Conservation (phyloP, 2,888 invertebrate species). For the Callosobruchus maculatus region DNA sequence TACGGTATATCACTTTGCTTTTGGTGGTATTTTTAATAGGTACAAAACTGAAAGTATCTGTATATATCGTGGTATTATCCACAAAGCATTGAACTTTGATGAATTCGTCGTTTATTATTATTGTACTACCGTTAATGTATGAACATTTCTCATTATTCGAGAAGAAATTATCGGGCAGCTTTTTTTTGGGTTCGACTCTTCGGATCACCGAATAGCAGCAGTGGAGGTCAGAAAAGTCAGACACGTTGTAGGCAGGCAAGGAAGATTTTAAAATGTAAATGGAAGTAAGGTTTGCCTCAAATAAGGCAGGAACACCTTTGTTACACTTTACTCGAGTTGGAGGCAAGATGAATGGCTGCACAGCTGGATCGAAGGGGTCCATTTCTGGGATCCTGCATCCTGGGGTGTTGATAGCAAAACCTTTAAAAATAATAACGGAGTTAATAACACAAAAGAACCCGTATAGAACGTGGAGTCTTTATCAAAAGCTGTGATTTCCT, state of each 20-base stretch:
- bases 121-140: conserved; percentile 50
- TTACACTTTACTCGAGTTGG: conserved; percentile 55
- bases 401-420: conserved; percentile 28
- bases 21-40: conserved; percentile 45
- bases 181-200: conserved; percentile 51
- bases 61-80: conserved; percentile 54
- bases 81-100: conserved; percentile 62
- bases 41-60: conserved; percentile 67
- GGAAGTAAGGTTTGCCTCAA: conserved; percentile 58
- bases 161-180: conserved; percentile 53
- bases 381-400: conserved; percentile 68
- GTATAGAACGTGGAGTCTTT: too few species aligned
- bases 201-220: conserved; percentile 64
- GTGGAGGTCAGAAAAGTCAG: conserved; percentile 47
- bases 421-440: conserved; percentile 1
- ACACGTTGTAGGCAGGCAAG: conserved; percentile 52
- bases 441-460: too few species aligned
- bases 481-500: too few species aligned
- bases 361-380: conserved; percentile 57
- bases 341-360: conserved; percentile 54
- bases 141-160: conserved; percentile 52
- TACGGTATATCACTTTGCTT: not conserved
- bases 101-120: conserved; percentile 61
- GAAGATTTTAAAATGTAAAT: conserved; percentile 55
- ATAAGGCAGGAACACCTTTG: conserved; percentile 51